Evolutionary conservation across 2,113 vertebrate genomes (phyloP), one percentile per base, ranked within the genome.

Genomic region (Pelvicachromis taeniatus): DNA sequence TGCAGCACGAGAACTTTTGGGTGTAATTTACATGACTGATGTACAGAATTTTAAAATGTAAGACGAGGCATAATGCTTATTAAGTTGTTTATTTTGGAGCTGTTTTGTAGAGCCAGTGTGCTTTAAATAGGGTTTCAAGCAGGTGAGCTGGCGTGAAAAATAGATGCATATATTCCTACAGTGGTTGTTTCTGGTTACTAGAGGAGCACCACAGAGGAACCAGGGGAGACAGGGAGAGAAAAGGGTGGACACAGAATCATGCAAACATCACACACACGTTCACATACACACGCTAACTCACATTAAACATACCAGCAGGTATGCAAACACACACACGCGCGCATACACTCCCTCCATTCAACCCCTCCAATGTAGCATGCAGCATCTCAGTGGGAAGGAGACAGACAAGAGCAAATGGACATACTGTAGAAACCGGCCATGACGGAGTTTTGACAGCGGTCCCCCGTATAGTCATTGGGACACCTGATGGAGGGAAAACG

Each of bases 381-480:
- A 92, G 88, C 92, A 92, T 91, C 87, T 91, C 89, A 94, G 91
- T 90, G 91, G 83, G 88, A 90, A 92, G 80, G 61, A 91, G 89
- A 94, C 93, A 95, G 90, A 94, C 94, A 91, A 88, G 92, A 94
- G 93, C 97, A 97, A 97, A 96, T 97, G 97, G 97, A 99, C 97
- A 97, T 99, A 99, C 98, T 98, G 98, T 99, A 99, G 97, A 99
- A 99, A 97, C 96, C 97, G 97, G 97, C 97, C 97, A 99, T 99
- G 97, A 99, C 98, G 97, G 97, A 99, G 97, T 98, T 97, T 97
- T 99, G 97, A 98, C 98, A 99, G 96, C 97, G 98, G 96, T 99
- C 98, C 97, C 98, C 98, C 96, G 97, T 98, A 98, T 98, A 99
- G 97, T 99, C 98, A 97, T 99, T 99, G 94, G 98, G 98, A 98